phyloP scores from a whole-genome alignment of 2,113 vertebrate genomes.

The Paramisgurnus dabryanus region DNA sequence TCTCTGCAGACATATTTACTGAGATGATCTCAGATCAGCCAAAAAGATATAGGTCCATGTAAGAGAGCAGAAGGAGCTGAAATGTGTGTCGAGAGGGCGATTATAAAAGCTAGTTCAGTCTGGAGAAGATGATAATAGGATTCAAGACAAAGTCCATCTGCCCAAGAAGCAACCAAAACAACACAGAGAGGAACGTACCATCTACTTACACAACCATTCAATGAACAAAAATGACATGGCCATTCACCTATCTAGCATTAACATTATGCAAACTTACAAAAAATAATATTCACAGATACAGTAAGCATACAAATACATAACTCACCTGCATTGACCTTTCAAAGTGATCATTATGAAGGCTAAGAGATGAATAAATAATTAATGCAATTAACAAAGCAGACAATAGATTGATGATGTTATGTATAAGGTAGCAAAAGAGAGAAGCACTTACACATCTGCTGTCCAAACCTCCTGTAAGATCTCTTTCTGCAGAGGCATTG shows the following conservation, averaged over 20 bases:
- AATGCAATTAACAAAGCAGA: not conserved
- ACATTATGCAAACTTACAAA: not conserved
- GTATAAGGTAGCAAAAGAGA: not conserved
- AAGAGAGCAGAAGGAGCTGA: constrained; percentile 5
- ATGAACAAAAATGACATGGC: not conserved
- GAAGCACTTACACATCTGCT: constrained; percentile 15
- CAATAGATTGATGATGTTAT: no score
- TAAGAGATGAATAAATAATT: not conserved
- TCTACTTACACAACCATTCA: not conserved
- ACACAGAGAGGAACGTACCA: constrained; percentile 16
- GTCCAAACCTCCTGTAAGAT: constrained; percentile 43
- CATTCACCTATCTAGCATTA: no score
- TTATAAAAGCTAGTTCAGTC: constrained; percentile 16
- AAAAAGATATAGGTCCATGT: not conserved
- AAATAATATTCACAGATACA: not conserved
- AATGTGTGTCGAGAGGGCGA: constrained; percentile 1
- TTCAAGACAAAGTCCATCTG: constrained; percentile 47
- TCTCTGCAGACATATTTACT: constrained; percentile 54
- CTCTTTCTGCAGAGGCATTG: constrained; percentile 39
- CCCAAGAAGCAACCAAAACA: constrained; percentile 13
- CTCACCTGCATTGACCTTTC: constrained; percentile 25
- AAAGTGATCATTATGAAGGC: not conserved
- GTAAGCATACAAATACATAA: not conserved
- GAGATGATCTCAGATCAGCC: not conserved
- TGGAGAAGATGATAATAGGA: constrained; percentile 53